These are phyloP conservation scores for Sebastes paucispinis DNA, from an alignment of 2,797 vertebrate species.

Conservation along the genomic window DNA sequence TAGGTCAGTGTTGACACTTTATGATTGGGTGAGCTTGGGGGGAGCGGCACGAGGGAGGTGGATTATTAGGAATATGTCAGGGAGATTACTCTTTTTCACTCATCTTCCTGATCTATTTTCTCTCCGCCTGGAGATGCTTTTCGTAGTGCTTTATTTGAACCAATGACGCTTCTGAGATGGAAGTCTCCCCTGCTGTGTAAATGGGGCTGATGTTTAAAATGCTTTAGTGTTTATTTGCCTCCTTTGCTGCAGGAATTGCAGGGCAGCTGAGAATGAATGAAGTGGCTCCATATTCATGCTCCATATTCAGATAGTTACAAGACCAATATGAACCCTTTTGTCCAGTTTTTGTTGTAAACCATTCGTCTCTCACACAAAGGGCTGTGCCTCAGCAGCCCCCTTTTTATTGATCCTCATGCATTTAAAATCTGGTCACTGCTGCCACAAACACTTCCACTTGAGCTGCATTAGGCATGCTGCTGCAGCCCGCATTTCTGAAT, in stretches of 20 bases:
- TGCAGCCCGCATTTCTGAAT: constrained; percentile 78
- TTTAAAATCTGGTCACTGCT: constrained; percentile 90
- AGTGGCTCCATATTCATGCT: constrained; percentile 85
- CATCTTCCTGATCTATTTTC: constrained; percentile 68
- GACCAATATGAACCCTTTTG: constrained; percentile 63
- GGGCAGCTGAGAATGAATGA: constrained; percentile 77
- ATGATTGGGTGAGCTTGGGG: constrained; percentile 83
- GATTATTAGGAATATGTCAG: constrained; percentile 83
- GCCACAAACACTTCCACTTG: constrained; percentile 83
- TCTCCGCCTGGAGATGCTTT: constrained; percentile 78
- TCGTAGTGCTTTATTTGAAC: constrained; percentile 82
- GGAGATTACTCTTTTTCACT: constrained; percentile 79
- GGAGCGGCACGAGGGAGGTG: constrained; percentile 80
- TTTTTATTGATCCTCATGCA: constrained; percentile 89
- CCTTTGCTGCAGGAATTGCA: constrained; percentile 72
- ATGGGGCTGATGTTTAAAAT: constrained; percentile 84
- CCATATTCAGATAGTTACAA: constrained; percentile 81
- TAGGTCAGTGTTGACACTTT: constrained; percentile 85
- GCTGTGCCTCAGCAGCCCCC: constrained; percentile 64
- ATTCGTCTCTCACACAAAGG: constrained; percentile 75
- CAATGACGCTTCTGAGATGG: constrained; percentile 81
- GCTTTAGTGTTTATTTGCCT: constrained; percentile 78
- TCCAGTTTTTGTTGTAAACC: constrained; percentile 81
- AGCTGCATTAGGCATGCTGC: constrained; percentile 79
- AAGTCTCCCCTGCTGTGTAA: constrained; percentile 85